Evolutionary conservation across 1,140 invertebrate genomes (phyloP).

Genomic region (Formica selysi): DNA sequence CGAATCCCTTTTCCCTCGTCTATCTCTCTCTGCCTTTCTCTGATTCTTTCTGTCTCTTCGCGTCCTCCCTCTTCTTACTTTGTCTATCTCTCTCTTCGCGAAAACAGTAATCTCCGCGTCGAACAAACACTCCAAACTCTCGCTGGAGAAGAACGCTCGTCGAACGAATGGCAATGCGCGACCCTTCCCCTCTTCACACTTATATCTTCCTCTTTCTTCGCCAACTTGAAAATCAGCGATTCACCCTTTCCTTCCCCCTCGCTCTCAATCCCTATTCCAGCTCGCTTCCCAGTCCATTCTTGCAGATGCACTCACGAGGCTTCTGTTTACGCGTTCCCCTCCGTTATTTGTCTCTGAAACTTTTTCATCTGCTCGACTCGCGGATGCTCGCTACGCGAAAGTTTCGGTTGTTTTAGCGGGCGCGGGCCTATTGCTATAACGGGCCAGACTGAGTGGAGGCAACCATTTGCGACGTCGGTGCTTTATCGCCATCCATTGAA

Average conservation of each 20-base stretch:
- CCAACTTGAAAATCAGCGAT: conserved; percentile 42
- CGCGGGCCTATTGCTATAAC: conserved; percentile 55
- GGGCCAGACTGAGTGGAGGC: conserved; percentile 35
- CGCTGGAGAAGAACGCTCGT: conserved; percentile 62
- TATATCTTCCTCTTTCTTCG: conserved; percentile 43
- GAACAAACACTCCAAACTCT: conserved; percentile 76
- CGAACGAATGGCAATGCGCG: conserved; percentile 61
- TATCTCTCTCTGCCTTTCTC: conserved; percentile 2
- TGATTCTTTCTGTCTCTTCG: background rate
- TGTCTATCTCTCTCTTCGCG: conserved; percentile 17
- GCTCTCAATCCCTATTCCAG: background rate
- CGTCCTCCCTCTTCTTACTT: background rate
- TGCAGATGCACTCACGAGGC: conserved; percentile 50
- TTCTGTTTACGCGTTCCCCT: conserved; percentile 36
- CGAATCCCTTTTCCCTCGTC: conserved; percentile 51
- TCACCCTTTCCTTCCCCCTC: background rate
- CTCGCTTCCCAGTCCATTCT: background rate
- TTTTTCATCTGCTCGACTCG: conserved; percentile 63
- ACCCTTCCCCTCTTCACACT: conserved; percentile 15
- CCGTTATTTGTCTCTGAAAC: conserved; percentile 45
- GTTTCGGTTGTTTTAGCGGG: conserved; percentile 53
- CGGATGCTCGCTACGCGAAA: conserved; percentile 28
- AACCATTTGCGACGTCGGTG: conserved; percentile 59
- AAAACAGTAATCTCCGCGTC: conserved; percentile 75
- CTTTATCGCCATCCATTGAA: conserved; percentile 60